Evolutionary conservation across 2,888 invertebrate species (phyloP), one percentile per base, ranked within the genome.

Genomic region (Drosophila nr. perissopoda): DNA sequence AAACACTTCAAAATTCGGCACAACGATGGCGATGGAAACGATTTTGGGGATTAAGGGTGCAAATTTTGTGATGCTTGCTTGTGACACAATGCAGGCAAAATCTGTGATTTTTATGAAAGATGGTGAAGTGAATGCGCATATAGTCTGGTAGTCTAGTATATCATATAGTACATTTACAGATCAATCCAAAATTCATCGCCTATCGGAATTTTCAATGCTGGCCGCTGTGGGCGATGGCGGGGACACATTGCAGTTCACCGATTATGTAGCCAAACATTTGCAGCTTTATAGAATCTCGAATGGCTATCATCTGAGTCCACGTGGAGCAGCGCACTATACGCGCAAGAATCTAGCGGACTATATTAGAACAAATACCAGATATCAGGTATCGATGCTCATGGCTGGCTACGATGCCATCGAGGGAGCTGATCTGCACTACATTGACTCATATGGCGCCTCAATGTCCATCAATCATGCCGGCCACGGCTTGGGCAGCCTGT

Each of bases 271-370:
- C 5, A 99, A 99, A 93, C 99, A 99, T 92, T 96, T 99, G 81
- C 98, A 98, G 88, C 94, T 99, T 46, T 99, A 99, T 93, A 98
- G 98, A 94, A 98, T 99, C 97, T 95, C 98, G 79, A 98, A 99
- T 93, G 98, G 98, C 1, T 99, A 99, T 92, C 98, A 99, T 92
- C 93, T 99, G 63, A 97, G 98, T 18, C 98, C 99, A 1, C 94
- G 95, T 78, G 97, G 98, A 21, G 98, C 98, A 2, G 97, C 98
- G 0, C 96, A 96, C 91, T 99, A 97, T 91, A 98, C 99, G 4
- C 95, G 99, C 63, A 95, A 96, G 89, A 98, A 97, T 93, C 94
- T 99, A 76, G 99, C 99, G 0, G 98, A 99, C 91, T 96, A 96
- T 90, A 94, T 99, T n/a, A 95, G 99, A 83, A 97, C 96, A 88